Conservation (phyloP, 2,888 invertebrate genomes). For the Opisthograptis luteolata region DNA sequence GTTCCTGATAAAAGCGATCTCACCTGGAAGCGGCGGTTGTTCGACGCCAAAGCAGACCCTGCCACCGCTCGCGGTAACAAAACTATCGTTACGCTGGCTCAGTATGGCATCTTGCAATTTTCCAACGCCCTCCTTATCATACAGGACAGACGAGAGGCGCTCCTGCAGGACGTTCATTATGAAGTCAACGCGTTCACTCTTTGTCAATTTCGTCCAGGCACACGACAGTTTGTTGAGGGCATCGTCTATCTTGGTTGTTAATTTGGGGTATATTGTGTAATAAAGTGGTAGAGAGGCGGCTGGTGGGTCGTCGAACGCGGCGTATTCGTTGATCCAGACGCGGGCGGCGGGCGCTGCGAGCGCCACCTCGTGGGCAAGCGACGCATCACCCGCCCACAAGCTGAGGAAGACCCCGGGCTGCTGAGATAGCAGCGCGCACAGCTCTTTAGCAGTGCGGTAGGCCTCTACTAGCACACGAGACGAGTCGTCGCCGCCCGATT, state of each 20-base stretch:
- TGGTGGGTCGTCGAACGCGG: slow-evolving; percentile 20
- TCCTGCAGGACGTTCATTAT: not conserved
- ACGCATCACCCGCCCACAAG: slow-evolving; percentile 15
- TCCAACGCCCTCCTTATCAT: not conserved
- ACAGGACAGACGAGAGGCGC: not conserved
- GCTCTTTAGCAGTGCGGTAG: slow-evolving; percentile 16
- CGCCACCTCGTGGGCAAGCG: slow-evolving; percentile 11
- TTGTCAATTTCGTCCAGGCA: slow-evolving; percentile 7
- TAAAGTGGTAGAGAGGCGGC: slow-evolving; percentile 14
- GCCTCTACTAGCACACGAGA: slow-evolving; percentile 2
- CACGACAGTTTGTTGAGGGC: not conserved
- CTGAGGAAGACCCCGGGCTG: not conserved
- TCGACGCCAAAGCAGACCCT: slow-evolving; percentile 14
- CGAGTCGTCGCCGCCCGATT: not conserved
- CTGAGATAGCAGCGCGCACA: slow-evolving; percentile 1
- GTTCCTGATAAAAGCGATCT: not conserved
- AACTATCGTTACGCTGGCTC: slow-evolving; percentile 2
- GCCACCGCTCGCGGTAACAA: slow-evolving; percentile 1
- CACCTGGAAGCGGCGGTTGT: not conserved
- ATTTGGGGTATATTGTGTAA: not conserved
- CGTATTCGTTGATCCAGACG: slow-evolving; percentile 24
- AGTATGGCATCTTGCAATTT: slow-evolving; percentile 2
- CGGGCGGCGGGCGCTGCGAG: slow-evolving; percentile 2
- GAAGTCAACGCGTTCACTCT: slow-evolving; percentile 5
- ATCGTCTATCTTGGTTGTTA: not conserved